Percentiles rank a stretch among this genome's conserved stretches.
Conservation (phyloP, 2,888 invertebrate genomes). For the Diarsia dahlii region DNA sequence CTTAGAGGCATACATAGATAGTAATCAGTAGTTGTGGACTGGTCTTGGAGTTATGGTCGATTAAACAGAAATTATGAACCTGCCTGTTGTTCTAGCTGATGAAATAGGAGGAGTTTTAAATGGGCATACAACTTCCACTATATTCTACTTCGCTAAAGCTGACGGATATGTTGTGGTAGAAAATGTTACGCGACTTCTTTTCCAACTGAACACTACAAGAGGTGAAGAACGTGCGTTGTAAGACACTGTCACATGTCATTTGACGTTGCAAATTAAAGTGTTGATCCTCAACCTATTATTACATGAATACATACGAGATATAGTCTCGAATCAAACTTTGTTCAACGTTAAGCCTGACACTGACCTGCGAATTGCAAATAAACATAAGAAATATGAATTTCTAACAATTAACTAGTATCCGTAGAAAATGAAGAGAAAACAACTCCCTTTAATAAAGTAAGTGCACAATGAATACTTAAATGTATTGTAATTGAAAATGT, state of each 20-base stretch:
- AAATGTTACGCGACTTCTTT: neutral
- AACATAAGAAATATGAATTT: no score
- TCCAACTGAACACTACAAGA: neutral
- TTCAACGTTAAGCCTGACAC: no score
- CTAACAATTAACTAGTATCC: neutral
- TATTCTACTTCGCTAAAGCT: neutral
- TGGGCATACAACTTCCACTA: neutral
- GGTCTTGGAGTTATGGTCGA: slow-evolving; percentile 18
- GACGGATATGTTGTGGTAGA: neutral
- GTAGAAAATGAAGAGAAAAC: neutral
- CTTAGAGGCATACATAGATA: slow-evolving; percentile 22
- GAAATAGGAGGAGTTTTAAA: slow-evolving; percentile 13
- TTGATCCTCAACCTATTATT: neutral
- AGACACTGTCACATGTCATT: neutral
- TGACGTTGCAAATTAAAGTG: neutral
- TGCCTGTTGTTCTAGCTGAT: slow-evolving; percentile 16
- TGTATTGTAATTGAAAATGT: neutral
- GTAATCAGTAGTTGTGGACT: slow-evolving; percentile 22
- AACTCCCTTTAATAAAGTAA: neutral
- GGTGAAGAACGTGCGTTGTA: neutral
- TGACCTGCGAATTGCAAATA: no score
- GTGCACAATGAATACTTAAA: neutral
- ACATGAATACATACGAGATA: no score
- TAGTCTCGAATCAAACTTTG: no score
- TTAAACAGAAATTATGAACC: slow-evolving; percentile 29